Evolutionary conservation across 1,140 invertebrate species (phyloP).

Genomic region (Drosophila serrata): DNA sequence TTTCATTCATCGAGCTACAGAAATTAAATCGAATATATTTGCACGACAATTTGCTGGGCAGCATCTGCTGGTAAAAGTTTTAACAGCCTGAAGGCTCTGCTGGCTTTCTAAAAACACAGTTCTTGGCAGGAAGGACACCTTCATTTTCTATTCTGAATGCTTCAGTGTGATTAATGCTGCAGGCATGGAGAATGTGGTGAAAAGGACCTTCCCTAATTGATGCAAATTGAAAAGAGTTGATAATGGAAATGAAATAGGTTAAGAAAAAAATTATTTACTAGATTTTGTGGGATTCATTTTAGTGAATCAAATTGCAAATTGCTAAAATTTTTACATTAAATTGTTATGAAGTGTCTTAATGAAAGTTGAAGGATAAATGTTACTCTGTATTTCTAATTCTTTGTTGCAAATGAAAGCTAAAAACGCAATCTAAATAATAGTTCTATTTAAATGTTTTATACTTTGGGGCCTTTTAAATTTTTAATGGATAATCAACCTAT

Average conservation of each 20-base stretch:
- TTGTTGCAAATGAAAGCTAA: no score
- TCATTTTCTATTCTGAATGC: conserved; percentile 6
- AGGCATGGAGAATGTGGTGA: neutral
- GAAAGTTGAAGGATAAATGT: no score
- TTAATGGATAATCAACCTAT: no score
- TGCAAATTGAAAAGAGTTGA: conserved; percentile 6
- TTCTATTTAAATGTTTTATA: no score
- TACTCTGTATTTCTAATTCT: no score
- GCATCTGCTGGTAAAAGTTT: conserved; percentile 53
- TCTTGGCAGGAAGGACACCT: neutral
- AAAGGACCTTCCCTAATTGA: neutral
- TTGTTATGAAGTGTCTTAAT: no score
- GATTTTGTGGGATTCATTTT: no score
- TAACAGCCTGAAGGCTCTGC: neutral
- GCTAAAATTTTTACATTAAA: no score
- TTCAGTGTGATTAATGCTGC: conserved; percentile 7
- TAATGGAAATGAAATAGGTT: neutral
- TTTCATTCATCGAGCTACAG: conserved; percentile 3
- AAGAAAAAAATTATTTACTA: neutral
- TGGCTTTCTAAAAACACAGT: neutral
- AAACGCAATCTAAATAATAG: no score
- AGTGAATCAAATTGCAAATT: no score
- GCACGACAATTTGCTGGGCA: conserved; percentile 9
- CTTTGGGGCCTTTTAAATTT: no score
- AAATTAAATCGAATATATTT: conserved; percentile 28